Base-by-base conservation (phyloP, 1,140 invertebrate species). In the Drosophila simulans region DNA sequence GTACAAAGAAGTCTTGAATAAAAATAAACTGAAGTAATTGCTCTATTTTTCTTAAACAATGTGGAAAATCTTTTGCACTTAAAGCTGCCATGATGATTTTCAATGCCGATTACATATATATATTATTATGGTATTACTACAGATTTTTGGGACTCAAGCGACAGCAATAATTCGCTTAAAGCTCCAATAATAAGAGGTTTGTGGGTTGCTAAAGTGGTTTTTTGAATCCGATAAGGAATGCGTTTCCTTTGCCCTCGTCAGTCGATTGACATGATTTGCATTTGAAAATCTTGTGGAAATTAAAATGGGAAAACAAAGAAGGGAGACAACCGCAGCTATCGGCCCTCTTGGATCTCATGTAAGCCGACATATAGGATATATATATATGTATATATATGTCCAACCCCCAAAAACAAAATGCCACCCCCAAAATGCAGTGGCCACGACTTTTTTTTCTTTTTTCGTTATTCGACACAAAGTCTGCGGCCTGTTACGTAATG, bases 401-500 rank as follows among this genome's bases (percentile, higher is more conserved):
- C 48, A 48, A 20, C 17, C 57, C 43, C 57, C 46, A 42, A 20
- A 20, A 45, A 17, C 7, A 11, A 42, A 34, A 25, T 64, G 34
- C 43, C 58, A 69, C 65, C 59, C 63, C 52, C 65, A 43, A 46
- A 46, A 55, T 63, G 63, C 49, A 60, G 0, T 60, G 31, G 17
- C 54, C 39, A 20, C 49, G 56, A 35, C 39, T 51, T 27, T 12
- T 39, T 37, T 22, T 31, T 45, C 73, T 12, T 39, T 37, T 22
- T 31, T 45, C 73, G 83, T 80, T 89, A 88, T 89, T 77, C 25
- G 84, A 88, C 56, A 64, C 72, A 49, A 80, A 89, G 83, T 88
- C 83, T 89, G 83, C 80, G 83, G 83, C 83, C 83, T 77, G 83
- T 84, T 80, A 83, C 76, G 83, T 88, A 89, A 88, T 89, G 76